phyloP scores from a whole-genome alignment of 2,113 vertebrate genomes.

The Sylvia atricapilla region DNA sequence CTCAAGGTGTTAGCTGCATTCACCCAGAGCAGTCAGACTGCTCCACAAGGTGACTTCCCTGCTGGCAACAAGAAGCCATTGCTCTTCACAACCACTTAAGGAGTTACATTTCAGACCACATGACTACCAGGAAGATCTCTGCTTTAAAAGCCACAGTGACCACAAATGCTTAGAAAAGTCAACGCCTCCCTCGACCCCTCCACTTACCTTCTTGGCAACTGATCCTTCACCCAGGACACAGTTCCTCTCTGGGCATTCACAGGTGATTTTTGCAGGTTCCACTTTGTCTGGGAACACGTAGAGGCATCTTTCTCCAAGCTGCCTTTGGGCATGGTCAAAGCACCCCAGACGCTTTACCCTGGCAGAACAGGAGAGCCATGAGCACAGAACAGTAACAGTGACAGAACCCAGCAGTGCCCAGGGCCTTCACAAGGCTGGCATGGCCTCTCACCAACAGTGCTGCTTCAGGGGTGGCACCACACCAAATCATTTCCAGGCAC shows the following conservation, averaged over 20 bases:
- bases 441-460: accelerated
- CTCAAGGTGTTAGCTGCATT: neutral
- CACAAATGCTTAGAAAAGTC: neutral
- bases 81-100: neutral
- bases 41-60: slow-evolving; percentile 17
- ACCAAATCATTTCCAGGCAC: neutral
- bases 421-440: neutral
- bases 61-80: neutral
- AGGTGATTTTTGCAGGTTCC: slow-evolving; percentile 90
- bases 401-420: neutral
- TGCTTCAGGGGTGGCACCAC: neutral
- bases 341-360: slow-evolving; percentile 94
- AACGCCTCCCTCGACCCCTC: neutral
- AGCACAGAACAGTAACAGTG: neutral
- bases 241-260: slow-evolving; percentile 90
- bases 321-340: slow-evolving; percentile 96
- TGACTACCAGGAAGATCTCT: neutral
- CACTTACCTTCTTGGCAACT: slow-evolving; percentile 87
- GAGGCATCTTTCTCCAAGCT: slow-evolving; percentile 92
- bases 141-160: neutral
- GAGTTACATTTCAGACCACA: slow-evolving; percentile 19
- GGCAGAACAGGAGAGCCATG: neutral
- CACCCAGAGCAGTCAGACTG: neutral
- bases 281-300: slow-evolving; percentile 94
- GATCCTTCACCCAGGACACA: slow-evolving; percentile 89